A percentile compares a stretch with the other conserved stretches of the same genome.
Evolutionary conservation across 2,797 vertebrate genomes (phyloP).

Genomic region (Spea hammondii): DNA sequence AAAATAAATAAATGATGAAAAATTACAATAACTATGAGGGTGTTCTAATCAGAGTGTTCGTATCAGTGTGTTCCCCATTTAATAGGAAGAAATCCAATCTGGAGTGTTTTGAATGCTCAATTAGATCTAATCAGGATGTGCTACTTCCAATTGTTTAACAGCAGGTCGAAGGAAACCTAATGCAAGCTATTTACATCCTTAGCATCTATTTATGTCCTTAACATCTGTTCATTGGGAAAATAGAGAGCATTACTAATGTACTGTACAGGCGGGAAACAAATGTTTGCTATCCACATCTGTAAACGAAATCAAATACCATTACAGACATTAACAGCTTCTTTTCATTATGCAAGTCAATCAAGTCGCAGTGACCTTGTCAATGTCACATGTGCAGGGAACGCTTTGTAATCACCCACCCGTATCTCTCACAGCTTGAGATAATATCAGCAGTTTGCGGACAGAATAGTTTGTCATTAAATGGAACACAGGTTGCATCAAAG

Average conservation of each 20-base stretch:
- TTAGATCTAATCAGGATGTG: constrained; percentile 61
- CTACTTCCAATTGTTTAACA: constrained; percentile 58
- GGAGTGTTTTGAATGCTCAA: constrained; percentile 57
- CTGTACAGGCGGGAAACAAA: background rate
- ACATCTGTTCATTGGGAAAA: constrained; percentile 16
- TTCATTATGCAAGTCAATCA: constrained; percentile 30
- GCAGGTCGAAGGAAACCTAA: constrained; percentile 57
- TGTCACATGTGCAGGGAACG: constrained; percentile 25
- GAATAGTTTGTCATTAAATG: constrained; percentile 30
- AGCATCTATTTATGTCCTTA: constrained; percentile 29
- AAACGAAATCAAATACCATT: constrained; percentile 23
- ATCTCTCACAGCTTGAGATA: constrained; percentile 31
- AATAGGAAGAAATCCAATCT: constrained; percentile 67
- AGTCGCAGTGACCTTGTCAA: constrained; percentile 34
- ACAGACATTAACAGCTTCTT: constrained; percentile 8
- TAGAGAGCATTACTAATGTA: background rate
- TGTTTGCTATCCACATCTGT: constrained; percentile 17
- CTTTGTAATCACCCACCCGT: constrained; percentile 24
- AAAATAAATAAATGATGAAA: constrained; percentile 53
- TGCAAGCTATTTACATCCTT: constrained; percentile 15
- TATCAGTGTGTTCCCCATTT: constrained; percentile 64
- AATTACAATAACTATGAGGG: constrained; percentile 59
- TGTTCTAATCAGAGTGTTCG: constrained; percentile 61
- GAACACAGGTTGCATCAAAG: constrained; percentile 22
- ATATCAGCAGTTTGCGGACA: constrained; percentile 10